A percentile compares a stretch with the other conserved stretches of the same genome.
Evolutionary conservation across 2,797 vertebrate species (phyloP).

Genomic region (Pterois miles): DNA sequence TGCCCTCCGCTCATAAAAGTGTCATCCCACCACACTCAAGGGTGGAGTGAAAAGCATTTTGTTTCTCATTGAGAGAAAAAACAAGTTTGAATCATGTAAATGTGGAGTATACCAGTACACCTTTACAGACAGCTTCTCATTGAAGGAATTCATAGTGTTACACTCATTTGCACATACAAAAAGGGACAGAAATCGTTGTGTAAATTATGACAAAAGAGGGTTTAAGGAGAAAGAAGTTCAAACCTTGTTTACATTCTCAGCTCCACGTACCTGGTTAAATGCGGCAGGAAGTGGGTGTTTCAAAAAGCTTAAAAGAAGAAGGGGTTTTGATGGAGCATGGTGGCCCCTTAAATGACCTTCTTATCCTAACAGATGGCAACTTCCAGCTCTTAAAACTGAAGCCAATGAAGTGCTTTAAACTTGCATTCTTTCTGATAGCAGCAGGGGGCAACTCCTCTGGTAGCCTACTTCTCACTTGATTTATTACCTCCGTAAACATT

Average conservation of each 20-base stretch:
- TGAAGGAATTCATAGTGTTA: not conserved
- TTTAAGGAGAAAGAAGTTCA: not conserved
- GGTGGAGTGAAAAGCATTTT: not conserved
- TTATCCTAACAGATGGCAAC: no score
- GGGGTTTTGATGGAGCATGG: not conserved
- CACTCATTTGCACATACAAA: not conserved
- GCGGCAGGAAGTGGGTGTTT: not conserved
- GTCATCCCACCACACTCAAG: not conserved
- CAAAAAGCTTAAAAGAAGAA: no score
- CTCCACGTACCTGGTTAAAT: no score
- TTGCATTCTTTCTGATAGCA: no score
- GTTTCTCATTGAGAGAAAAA: not conserved
- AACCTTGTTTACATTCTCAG: not conserved
- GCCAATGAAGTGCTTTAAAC: no score
- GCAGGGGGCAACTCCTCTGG: no score
- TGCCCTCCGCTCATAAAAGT: no score
- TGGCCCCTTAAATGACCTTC: no score
- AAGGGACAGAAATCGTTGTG: not conserved
- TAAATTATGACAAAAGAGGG: not conserved
- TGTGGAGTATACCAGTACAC: not conserved
- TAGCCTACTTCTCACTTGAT: no score
- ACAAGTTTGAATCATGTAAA: not conserved
- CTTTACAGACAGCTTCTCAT: not conserved
- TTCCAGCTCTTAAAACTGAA: accelerated
- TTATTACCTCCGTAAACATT: no score